Base-by-base conservation (phyloP, 2,888 invertebrate species). In the Machimus rusticus region DNA sequence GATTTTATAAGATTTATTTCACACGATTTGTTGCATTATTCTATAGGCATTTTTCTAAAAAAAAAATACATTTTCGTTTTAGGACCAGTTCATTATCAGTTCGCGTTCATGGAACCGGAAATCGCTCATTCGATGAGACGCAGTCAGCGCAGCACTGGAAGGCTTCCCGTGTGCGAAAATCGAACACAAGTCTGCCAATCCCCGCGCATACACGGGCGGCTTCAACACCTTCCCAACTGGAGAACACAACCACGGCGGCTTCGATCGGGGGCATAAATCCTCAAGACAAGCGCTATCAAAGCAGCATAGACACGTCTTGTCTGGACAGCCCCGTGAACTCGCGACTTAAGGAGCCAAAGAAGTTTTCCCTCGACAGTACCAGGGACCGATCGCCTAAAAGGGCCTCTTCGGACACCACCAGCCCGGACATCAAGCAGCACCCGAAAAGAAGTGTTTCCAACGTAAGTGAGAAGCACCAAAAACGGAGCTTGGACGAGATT, bases 201-300 rank as follows among this genome's bases (percentile, higher is more conserved):
- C 93, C 93, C 57, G 90, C 91, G 14, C 93, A 93, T 89, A 90
- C 92, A 16, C 90, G 93, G 82, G 92, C 93, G 23, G 92, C 92
- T 5, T 93, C 93, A 77, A 93, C 93, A 82, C 93, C 93, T 74
- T 92, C 92, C 34, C 92, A 92, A 90, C 91, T 93, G 16, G 92
- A 92, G 89, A 92, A 92, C 89, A 89, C 90, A 23, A 90, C 81
- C 86, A 90, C 86, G 1, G 87, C 89, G 14, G 87, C 88, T 14
- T 87, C 89, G 57, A 78, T 90, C 31, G 79, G 34, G 8, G 14
- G 89, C 87, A 88, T 89, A 16, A 90, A 89, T 86, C 88, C 90
- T 9, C 87, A 90, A 51, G 91, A 91, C 39, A 91, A 91, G 87
- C 91, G 91, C 57, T 91, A 90, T 87, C 91, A 91, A 89, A 91